These are phyloP conservation scores for Potamilus streckersoni DNA, from an alignment of 1,140 invertebrate genomes.

Conservation along the genomic window DNA sequence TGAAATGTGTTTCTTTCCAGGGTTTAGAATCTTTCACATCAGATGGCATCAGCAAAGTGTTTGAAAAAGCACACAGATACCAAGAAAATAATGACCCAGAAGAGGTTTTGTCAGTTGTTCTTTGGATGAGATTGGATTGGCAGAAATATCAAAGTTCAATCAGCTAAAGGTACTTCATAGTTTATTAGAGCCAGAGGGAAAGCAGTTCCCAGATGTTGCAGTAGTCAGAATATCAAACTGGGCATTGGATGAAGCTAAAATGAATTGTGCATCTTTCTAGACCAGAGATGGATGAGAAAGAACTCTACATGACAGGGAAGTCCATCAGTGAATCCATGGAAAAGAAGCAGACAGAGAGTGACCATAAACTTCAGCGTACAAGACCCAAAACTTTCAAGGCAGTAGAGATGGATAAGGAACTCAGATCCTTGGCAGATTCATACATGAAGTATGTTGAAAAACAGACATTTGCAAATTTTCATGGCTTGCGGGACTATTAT, in stretches of 20 bases:
- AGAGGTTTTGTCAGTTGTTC: conserved; percentile 45
- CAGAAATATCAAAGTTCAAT: conserved; percentile 39
- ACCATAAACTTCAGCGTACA: no score
- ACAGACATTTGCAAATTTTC: conserved; percentile 45
- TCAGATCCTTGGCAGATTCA: conserved; percentile 34
- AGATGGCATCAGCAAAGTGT: conserved; percentile 43
- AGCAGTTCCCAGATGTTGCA: conserved; percentile 33
- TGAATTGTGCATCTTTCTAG: conserved; percentile 45
- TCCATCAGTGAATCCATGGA: conserved; percentile 22
- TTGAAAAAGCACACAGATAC: conserved; percentile 41
- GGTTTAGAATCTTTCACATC: conserved; percentile 45
- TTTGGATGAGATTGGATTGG: conserved; percentile 52
- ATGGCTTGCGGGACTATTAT: conserved; percentile 56
- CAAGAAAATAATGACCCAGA: conserved; percentile 28
- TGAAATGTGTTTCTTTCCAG: conserved; percentile 47
- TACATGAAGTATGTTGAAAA: conserved; percentile 36
- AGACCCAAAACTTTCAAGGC: no score
- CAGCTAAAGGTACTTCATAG: conserved; percentile 41
- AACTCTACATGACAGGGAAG: conserved; percentile 17
- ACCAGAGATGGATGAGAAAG: conserved; percentile 40
- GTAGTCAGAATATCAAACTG: conserved; percentile 54
- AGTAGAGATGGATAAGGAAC: background rate
- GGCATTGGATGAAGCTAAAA: conserved; percentile 50
- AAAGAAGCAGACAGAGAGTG: background rate
- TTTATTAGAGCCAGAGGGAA: conserved; percentile 29